Base-by-base conservation (phyloP, 1,140 invertebrate species). In the Phymastichus coffea region DNA sequence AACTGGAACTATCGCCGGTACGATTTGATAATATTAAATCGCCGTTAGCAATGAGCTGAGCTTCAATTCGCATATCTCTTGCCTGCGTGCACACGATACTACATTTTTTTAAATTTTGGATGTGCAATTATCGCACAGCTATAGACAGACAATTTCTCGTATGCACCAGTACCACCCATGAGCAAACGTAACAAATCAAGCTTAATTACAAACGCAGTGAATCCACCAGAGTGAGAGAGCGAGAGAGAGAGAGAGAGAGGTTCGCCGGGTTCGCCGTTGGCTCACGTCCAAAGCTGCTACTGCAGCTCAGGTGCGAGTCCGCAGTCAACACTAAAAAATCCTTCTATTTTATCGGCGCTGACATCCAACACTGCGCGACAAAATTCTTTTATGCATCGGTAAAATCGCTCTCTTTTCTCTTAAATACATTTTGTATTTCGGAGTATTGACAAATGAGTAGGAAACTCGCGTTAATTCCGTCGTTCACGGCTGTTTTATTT, bases 201-300 rank as follows among this genome's bases (percentile, higher is more conserved):
- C 51, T 59, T 59, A 59, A 59, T 53, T 52, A 58, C 56, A 58
- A 51, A 22, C 40, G 38, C 15, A 15, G 55, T 35, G 44, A 57
- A 57, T 57, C 23, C 33, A n/a, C n/a, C n/a, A n/a, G n/a, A n/a
- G n/a, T n/a, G n/a, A n/a, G n/a, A n/a, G n/a, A n/a, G n/a, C n/a
- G n/a, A n/a, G n/a, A n/a, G n/a, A n/a, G n/a, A n/a, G n/a, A n/a
- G 14, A 23, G 35, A 43, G 40, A 48, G 35, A 8, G 25, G 2
- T 14, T 17, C 28, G 8, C 17, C 26, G n/a, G n/a, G n/a, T n/a
- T n/a, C n/a, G 20, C 37, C 22, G 33, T 33, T 59, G 49, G 57
- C 49, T 53, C 48, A n/a, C 33, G 30, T 59, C 57, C 57, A 59
- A 59, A 41, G 41, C 28, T 46, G 37, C 10, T 33, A 14, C 30